These are phyloP conservation scores for Cheilosia urbana DNA, from an alignment of 2,888 invertebrate genomes.

Conservation along the genomic window DNA sequence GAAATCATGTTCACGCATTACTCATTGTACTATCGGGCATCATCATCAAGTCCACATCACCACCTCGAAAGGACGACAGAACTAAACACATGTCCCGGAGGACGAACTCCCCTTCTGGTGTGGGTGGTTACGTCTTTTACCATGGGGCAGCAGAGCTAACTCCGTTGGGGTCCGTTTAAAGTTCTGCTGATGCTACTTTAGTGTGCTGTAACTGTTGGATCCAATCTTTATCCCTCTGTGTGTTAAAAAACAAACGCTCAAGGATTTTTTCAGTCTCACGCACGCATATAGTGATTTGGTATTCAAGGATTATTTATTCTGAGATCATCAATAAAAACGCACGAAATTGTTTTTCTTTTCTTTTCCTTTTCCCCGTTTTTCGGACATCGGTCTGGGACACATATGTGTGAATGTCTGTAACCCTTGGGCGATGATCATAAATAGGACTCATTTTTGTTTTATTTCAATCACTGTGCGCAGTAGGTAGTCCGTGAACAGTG, in stretches of 20 bases:
- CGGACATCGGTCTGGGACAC: conserved; percentile 8
- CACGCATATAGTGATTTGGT: neutral
- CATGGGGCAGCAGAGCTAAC: conserved; percentile 17
- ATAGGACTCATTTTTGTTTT: conserved; percentile 58
- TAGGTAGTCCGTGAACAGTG: neutral
- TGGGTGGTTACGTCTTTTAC: conserved; percentile 16
- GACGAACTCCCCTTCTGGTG: conserved; percentile 19
- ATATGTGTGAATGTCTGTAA: conserved; percentile 53
- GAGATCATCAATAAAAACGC: conserved; percentile 48
- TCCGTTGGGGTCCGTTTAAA: conserved; percentile 58
- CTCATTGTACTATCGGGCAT: conserved; percentile 60
- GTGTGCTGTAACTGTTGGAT: conserved; percentile 28
- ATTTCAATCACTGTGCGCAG: conserved; percentile 39
- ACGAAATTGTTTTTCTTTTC: conserved; percentile 15
- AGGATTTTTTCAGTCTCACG: neutral
- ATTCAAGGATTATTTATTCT: conserved; percentile 44
- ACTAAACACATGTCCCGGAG: conserved; percentile 41
- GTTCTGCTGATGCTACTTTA: conserved; percentile 29
- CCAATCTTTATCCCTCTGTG: conserved; percentile 24
- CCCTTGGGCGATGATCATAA: conserved; percentile 55
- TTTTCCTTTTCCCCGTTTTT: too few species aligned
- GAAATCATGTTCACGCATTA: conserved; percentile 70
- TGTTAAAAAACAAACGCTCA: conserved; percentile 2
- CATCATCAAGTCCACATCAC: conserved; percentile 61
- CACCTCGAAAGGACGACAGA: conserved; percentile 53